Conservation (phyloP, 2,113 vertebrate genomes). For the Micromys minutus region DNA sequence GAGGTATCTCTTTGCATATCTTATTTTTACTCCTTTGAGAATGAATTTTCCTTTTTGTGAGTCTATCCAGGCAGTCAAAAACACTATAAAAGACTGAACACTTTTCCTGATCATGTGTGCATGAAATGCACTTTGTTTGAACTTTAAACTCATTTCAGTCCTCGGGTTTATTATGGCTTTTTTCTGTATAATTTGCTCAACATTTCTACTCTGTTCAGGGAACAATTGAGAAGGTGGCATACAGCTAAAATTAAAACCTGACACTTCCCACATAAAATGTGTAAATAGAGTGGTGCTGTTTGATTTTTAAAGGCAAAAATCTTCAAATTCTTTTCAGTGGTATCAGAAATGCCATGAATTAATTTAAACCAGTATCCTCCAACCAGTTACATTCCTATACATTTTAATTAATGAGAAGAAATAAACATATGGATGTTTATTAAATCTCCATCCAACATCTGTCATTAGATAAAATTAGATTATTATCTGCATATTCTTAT, state of each 20-base stretch:
- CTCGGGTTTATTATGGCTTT: conserved; percentile 73
- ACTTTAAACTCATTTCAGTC: conserved; percentile 75
- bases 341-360: conserved; percentile 52
- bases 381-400: conserved; percentile 29
- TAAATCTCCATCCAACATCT: conserved; percentile 47
- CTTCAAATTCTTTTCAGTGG: conserved; percentile 56
- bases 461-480: conserved; percentile 43
- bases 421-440: conserved; percentile 63
- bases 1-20: not conserved
- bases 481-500: conserved; percentile 50
- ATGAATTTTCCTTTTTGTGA: conserved; percentile 59
- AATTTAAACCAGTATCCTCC: conserved; percentile 58
- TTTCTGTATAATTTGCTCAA: conserved; percentile 79
- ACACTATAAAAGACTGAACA: conserved; percentile 41
- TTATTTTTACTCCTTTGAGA: conserved; percentile 46
- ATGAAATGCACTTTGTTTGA: conserved; percentile 69
- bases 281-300: conserved; percentile 64
- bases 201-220: conserved; percentile 80
- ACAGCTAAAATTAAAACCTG: conserved; percentile 78
- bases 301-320: conserved; percentile 65
- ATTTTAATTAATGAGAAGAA: conserved; percentile 67
- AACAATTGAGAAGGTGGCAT: conserved; percentile 80
- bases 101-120: conserved; percentile 63
- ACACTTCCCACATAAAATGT: conserved; percentile 75
- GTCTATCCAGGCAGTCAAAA: conserved; percentile 59